phyloP scores from a whole-genome alignment of 2,113 vertebrate genomes.

The Theristicus caerulescens region DNA sequence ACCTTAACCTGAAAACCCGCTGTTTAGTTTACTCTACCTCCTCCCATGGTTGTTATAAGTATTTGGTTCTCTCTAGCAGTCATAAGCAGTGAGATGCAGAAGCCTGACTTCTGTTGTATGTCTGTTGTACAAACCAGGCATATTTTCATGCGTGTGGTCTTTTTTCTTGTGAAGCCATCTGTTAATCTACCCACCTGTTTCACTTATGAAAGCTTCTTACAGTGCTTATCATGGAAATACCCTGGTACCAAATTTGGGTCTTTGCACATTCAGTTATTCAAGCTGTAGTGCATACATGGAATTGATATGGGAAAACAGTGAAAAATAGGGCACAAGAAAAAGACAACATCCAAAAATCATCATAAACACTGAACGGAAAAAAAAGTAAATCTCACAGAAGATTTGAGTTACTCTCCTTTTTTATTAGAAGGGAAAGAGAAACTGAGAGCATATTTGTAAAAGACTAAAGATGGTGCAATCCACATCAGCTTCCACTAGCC shows the following conservation, averaged over 20 bases:
- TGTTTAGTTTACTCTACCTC: not conserved
- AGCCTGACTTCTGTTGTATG: not conserved
- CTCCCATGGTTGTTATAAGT: not conserved
- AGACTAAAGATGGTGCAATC: not conserved
- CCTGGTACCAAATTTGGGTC: fast-evolving
- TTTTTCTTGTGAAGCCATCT: not conserved
- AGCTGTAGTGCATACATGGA: not conserved
- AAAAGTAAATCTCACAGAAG: not conserved
- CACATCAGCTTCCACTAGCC: not conserved
- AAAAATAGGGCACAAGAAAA: not conserved
- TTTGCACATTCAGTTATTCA: not conserved
- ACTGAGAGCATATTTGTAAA: not conserved
- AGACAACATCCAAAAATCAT: not conserved
- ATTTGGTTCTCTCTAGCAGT: not conserved
- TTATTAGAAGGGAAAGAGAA: not conserved
- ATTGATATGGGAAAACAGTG: not conserved
- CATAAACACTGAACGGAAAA: not conserved
- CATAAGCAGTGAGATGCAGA: not conserved
- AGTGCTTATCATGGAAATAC: not conserved
- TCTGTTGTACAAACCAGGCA: not conserved
- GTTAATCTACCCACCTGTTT: not conserved
- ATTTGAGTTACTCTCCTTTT: not conserved
- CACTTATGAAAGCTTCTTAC: not conserved
- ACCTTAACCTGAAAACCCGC: not conserved
- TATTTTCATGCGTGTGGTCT: not conserved